Base-by-base conservation (phyloP, 2,888 invertebrate species). In the Cotesia congregata region DNA sequence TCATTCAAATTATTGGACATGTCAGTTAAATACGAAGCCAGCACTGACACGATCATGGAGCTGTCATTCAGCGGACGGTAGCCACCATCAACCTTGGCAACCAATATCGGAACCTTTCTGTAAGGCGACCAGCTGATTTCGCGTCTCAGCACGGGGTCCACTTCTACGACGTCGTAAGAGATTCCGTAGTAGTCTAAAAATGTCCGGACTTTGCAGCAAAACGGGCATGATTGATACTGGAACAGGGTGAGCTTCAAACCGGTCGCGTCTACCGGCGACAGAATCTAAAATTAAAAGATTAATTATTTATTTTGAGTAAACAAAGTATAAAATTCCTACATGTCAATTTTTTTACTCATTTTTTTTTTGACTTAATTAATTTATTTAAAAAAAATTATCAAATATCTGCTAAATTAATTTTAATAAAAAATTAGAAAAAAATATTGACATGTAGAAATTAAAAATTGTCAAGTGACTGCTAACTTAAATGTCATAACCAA, bases 211-310 rank as follows among this genome's bases (percentile, higher is more conserved):
- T 98, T 99, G 87, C 98, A 98, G 90, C 98, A 98, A 90, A 98
- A 99, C 0, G 99, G 99, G 86, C 99, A 99, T 0, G 98, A 98
- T 85, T 98, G 96, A 88, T 98, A 99, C 91, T 99, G 99, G 87
- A 96, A 99, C 17, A 99, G 91, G 0, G 96, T 94, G 67, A 99
- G 90, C 83, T 97, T 94, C 76, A 97, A 90, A 39, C 94, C 94
- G 67, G 91, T 91, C 0, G 87, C 90, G 86, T 96, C 95, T 3
- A 91, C 90, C 0, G 93, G 92, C 86, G 92, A 93, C 9, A 92
- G 83, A 74, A 95, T 90, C 93, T 95, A 85, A 76, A 39, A 70
- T n/a, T 5, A 12, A 20, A 20, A 41, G 67, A 60, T 59, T 62
- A 72, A 67, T 50, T 20, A 20, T 15, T 20, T 20, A 20, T 20